Conservation (phyloP, 2,797 vertebrate genomes). For the Cossypha caffra region DNA sequence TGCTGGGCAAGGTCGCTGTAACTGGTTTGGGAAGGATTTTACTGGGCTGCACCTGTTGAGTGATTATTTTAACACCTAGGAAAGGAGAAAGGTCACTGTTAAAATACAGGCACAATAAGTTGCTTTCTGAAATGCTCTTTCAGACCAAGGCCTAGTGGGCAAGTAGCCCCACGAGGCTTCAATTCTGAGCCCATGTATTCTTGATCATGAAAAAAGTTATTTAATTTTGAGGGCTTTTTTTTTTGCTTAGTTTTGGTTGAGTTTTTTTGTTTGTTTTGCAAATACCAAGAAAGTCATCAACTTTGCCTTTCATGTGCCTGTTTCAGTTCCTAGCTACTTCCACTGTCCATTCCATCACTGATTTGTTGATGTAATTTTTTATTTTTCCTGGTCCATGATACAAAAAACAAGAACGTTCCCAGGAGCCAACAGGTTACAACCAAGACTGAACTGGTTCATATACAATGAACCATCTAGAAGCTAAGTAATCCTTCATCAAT, state of each 20-base stretch:
- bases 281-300: background rate
- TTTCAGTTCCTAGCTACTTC: background rate
- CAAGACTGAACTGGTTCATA: background rate
- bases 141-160: conserved; percentile 31
- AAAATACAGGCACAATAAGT: conserved; percentile 47
- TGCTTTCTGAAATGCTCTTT: conserved; percentile 46
- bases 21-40: conserved; percentile 99
- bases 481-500: background rate
- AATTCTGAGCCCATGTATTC: background rate
- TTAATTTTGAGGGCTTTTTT: background rate
- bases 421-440: conserved; percentile 10
- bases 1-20: conserved; percentile 87
- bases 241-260: background rate
- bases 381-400: background rate
- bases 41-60: conserved; percentile 97
- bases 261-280: background rate
- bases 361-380: background rate
- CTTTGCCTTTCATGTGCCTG: conserved; percentile 47
- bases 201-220: background rate
- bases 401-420: background rate
- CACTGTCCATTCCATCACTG: background rate
- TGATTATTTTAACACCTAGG: conserved; percentile 98
- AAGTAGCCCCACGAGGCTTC: conserved; percentile 28
- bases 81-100: conserved; percentile 70
- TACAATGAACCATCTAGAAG: background rate